These are phyloP conservation scores for Coelinius sp. DNA, from an alignment of 2,888 invertebrate species.

Conservation along the genomic window DNA sequence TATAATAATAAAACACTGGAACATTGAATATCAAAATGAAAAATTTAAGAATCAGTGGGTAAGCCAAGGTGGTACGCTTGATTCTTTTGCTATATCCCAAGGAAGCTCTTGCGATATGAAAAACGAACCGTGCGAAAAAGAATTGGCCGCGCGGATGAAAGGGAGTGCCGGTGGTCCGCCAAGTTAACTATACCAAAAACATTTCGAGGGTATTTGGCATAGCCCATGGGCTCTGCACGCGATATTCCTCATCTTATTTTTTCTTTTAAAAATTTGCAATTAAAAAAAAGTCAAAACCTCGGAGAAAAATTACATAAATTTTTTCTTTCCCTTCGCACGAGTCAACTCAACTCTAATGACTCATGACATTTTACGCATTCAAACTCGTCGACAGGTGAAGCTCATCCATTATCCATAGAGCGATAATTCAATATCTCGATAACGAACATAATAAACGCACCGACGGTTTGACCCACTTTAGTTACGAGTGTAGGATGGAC, in stretches of 20 bases:
- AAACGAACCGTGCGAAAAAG: conserved; percentile 46
- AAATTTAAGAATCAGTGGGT: conserved; percentile 8
- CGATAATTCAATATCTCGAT: neutral
- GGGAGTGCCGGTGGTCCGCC: conserved; percentile 52
- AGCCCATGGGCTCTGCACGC: conserved; percentile 52
- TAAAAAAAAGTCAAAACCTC: neutral
- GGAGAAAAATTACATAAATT: neutral
- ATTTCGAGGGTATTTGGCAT: conserved; percentile 45
- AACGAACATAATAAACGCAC: conserved; percentile 3
- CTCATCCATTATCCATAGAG: neutral
- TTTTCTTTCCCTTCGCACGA: neutral
- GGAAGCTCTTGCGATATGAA: conserved; percentile 17
- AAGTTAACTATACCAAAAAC: neutral
- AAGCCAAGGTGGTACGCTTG: conserved; percentile 20
- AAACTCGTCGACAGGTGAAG: conserved; percentile 2
- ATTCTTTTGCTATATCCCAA: neutral
- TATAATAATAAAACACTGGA: neutral
- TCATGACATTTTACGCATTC: neutral
- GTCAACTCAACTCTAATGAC: neutral
- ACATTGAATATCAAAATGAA: neutral
- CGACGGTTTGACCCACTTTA: conserved; percentile 8
- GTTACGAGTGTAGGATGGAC: neutral
- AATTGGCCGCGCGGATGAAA: conserved; percentile 46
- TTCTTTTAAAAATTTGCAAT: neutral
- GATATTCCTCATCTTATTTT: conserved; percentile 37